Evolutionary conservation across 2,888 invertebrate genomes (phyloP).

Genomic region (Caenorhabditis zanzibari): DNA sequence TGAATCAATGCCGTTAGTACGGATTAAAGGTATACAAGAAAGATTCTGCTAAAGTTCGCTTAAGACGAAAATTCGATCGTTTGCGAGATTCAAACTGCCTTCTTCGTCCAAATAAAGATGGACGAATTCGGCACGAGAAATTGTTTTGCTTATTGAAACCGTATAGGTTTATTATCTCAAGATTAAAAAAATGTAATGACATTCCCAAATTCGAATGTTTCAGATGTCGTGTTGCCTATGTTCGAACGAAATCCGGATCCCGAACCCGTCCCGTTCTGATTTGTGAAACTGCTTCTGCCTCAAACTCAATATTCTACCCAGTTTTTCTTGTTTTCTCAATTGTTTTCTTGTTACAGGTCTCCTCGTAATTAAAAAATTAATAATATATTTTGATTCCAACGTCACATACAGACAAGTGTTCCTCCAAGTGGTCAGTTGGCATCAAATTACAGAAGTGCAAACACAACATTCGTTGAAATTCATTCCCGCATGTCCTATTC

Average conservation of each 20-base stretch:
- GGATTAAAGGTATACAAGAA: no score
- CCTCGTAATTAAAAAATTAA: slow-evolving; percentile 13
- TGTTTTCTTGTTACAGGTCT: slow-evolving; percentile 52
- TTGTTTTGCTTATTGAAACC: no score
- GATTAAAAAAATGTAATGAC: no score
- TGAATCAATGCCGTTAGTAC: no score
- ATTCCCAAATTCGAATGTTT: neutral
- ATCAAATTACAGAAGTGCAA: slow-evolving; percentile 50
- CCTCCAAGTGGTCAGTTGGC: slow-evolving; percentile 41
- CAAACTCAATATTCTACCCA: slow-evolving; percentile 8
- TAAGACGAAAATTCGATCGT: no score
- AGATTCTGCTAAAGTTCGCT: no score
- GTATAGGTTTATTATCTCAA: no score
- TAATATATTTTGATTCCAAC: slow-evolving; percentile 11
- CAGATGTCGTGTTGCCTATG: slow-evolving; percentile 68
- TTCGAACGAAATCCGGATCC: slow-evolving; percentile 61
- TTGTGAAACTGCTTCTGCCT: slow-evolving; percentile 30
- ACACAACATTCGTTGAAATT: slow-evolving; percentile 43
- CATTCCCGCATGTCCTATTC: slow-evolving; percentile 23
- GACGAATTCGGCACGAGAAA: no score
- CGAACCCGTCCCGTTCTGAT: slow-evolving; percentile 64
- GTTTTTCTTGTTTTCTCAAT: slow-evolving; percentile 50
- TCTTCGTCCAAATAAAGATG: no score
- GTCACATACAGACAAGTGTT: slow-evolving; percentile 37
- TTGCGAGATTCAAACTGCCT: no score